Percentiles rank a stretch among this genome's conserved stretches.
Evolutionary conservation across 2,797 vertebrate species (phyloP).

Genomic region (Loris lydekkerianus): DNA sequence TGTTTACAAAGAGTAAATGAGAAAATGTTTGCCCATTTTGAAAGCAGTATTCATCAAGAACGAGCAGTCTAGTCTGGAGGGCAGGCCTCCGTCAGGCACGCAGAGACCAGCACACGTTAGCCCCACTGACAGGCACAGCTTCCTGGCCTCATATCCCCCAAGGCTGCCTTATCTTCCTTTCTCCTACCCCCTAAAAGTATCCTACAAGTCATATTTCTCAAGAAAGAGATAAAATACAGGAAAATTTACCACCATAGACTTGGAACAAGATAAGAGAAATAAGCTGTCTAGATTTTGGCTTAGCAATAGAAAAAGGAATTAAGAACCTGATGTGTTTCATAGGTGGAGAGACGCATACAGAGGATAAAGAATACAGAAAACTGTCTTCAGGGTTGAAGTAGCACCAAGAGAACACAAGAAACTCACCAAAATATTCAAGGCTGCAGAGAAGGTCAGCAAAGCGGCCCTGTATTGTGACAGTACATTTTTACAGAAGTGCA

Average conservation of each 20-base stretch:
- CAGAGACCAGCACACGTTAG: too few species aligned
- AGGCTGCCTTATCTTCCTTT: conserved; percentile 61
- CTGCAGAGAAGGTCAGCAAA: conserved; percentile 58
- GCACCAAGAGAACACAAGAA: conserved; percentile 58
- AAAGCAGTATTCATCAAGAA: neutral
- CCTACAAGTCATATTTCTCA: conserved; percentile 70
- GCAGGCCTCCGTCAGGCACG: neutral
- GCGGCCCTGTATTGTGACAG: conserved; percentile 9
- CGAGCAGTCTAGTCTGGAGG: neutral
- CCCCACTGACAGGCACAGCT: conserved; percentile 4
- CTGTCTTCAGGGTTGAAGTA: conserved; percentile 60
- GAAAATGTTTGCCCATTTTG: neutral
- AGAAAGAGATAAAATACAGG: conserved; percentile 62
- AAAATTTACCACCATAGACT: conserved; percentile 64
- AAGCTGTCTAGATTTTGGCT: conserved; percentile 72
- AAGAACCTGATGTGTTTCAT: conserved; percentile 67
- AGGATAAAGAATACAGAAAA: conserved; percentile 74
- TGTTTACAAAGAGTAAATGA: conserved; percentile 39
- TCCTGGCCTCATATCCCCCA: neutral
- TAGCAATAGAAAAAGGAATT: conserved; percentile 77
- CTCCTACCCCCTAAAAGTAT: conserved; percentile 51
- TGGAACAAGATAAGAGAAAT: conserved; percentile 79
- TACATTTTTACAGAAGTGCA: conserved; percentile 19
- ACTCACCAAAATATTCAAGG: conserved; percentile 64
- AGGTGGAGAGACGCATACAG: conserved; percentile 68